Percentiles rank a stretch among this genome's conserved stretches.
Evolutionary conservation across 2,888 invertebrate genomes (phyloP).

Genomic region (Drosophila cracens): DNA sequence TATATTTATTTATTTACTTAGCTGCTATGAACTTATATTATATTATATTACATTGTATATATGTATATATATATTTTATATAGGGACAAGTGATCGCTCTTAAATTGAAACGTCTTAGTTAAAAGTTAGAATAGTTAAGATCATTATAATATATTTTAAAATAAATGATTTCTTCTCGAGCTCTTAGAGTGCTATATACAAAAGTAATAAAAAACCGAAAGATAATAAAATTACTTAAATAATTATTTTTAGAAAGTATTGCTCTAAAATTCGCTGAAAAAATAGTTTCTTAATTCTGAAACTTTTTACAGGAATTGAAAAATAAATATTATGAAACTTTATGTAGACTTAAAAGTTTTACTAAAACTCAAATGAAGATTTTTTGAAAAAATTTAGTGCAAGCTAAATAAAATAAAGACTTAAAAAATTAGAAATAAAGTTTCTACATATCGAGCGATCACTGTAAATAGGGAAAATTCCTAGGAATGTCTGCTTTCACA

Average conservation of each 20-base stretch:
- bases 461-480: not conserved
- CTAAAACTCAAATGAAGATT: not conserved
- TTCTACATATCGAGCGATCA: slow-evolving; percentile 1
- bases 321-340: not conserved
- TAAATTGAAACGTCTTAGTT: not conserved
- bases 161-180: not conserved
- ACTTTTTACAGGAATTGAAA: not conserved
- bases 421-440: not conserved
- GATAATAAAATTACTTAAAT: not conserved
- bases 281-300: not conserved
- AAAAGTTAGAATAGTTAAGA: not conserved
- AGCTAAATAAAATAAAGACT: not conserved
- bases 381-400: not conserved
- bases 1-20: slow-evolving; percentile 37
- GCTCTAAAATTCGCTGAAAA: not conserved
- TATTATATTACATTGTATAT: not conserved
- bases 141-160: not conserved
- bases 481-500: not conserved
- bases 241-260: slow-evolving; percentile 12
- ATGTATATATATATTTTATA: not conserved
- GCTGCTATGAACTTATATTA: slow-evolving; percentile 5
- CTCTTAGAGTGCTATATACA: not conserved
- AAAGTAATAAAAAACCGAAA: not conserved
- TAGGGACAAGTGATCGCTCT: not conserved
- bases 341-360: not conserved